Conservation (phyloP, 1,140 invertebrate genomes). For the Bombus confusus region DNA sequence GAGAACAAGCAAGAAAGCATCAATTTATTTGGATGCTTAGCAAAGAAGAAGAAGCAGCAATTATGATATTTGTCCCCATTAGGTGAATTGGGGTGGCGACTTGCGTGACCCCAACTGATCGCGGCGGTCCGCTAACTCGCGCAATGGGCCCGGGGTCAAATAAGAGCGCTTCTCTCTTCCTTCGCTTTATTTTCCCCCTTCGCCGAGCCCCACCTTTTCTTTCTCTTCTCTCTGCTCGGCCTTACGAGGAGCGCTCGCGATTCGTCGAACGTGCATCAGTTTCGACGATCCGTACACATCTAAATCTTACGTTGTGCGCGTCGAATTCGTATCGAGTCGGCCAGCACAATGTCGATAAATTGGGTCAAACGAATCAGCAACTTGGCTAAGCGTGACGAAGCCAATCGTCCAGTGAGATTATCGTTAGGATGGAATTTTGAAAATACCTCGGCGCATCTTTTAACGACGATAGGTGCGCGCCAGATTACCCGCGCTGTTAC, state of each 20-base stretch:
- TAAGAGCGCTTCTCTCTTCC: constrained; percentile 74
- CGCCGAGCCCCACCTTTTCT: constrained; percentile 10
- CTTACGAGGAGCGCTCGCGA: constrained; percentile 33
- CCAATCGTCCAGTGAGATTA: background rate
- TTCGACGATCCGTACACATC: background rate
- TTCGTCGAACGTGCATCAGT: constrained; percentile 1
- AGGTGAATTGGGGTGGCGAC: constrained; percentile 77
- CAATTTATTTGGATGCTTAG: constrained; percentile 76
- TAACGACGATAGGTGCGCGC: too few species aligned
- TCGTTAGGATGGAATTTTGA: too few species aligned
- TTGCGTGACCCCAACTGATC: constrained; percentile 78
- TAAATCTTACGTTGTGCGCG: background rate
- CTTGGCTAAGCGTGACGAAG: constrained; percentile 56
- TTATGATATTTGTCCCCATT: constrained; percentile 80
- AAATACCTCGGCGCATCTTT: too few species aligned
- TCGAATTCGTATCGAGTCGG: constrained; percentile 30
- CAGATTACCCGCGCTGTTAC: too few species aligned
- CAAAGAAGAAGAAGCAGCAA: constrained; percentile 70
- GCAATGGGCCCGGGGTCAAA: constrained; percentile 79
- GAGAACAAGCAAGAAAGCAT: constrained; percentile 63
- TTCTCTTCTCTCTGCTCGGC: background rate
- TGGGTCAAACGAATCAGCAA: constrained; percentile 66
- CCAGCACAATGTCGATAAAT: constrained; percentile 18
- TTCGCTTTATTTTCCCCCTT: constrained; percentile 55
- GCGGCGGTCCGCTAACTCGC: constrained; percentile 76